These are phyloP conservation scores for Gymnocephalus cernua DNA, from an alignment of 2,113 vertebrate species.

Conservation along the genomic window DNA sequence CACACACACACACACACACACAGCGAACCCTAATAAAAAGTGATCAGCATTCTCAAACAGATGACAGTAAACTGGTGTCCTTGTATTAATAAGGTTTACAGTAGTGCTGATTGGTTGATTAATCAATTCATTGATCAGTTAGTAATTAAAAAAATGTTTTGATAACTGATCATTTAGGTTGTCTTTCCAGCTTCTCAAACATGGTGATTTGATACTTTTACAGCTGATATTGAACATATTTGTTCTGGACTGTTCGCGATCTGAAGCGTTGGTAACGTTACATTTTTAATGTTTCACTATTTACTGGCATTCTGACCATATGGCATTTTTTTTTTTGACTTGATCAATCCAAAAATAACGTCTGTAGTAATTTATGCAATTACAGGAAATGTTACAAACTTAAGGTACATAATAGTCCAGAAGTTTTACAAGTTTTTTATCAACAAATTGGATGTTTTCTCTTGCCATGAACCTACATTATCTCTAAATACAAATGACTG, in stretches of 20 bases:
- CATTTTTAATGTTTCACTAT: not conserved
- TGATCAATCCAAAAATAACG: too few species aligned
- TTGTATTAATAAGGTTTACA: not conserved
- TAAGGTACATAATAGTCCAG: too few species aligned
- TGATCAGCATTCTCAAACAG: conserved; percentile 88
- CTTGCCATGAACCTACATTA: too few species aligned
- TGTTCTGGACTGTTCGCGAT: not conserved
- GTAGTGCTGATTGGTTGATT: not conserved
- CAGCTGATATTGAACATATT: not conserved
- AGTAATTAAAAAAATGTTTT: not conserved
- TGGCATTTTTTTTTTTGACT: not conserved
- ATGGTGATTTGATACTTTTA: not conserved
- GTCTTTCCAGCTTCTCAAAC: not conserved
- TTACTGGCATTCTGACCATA: not conserved
- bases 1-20: conserved; percentile 78
- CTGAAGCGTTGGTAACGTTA: not conserved
- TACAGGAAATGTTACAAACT: too few species aligned
- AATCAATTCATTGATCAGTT: not conserved
- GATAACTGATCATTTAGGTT: not conserved
- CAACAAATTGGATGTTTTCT: too few species aligned
- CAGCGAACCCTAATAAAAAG: conserved; percentile 91
- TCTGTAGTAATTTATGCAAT: too few species aligned
- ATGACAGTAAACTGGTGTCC: conserved; percentile 73
- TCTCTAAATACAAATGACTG: too few species aligned
- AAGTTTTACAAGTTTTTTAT: too few species aligned